These are phyloP conservation scores for Lepidocyrtoides sp. DNA, from an alignment of 2,888 invertebrate species.

Conservation along the genomic window DNA sequence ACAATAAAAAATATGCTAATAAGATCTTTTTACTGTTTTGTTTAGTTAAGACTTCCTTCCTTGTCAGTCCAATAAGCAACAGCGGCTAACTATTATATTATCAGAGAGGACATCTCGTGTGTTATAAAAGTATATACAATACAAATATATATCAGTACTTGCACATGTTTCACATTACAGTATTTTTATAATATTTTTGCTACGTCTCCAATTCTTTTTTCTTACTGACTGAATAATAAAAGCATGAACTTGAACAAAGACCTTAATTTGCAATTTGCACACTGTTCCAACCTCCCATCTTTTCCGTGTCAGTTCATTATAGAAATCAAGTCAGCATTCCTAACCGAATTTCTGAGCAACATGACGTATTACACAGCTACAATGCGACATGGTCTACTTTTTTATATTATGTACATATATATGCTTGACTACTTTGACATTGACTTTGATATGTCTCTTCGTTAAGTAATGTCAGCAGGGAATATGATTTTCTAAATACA, in stretches of 20 bases:
- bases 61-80: background rate
- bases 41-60: background rate
- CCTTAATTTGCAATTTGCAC: slow-evolving; percentile 45
- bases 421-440: too few relatives aligned
- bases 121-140: background rate
- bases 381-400: too few relatives aligned
- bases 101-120: background rate
- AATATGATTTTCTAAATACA: too few relatives aligned
- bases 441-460: too few relatives aligned
- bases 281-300: background rate
- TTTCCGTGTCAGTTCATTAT: too few relatives aligned
- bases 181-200: background rate
- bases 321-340: background rate
- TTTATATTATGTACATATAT: too few relatives aligned
- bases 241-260: slow-evolving; percentile 68
- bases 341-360: too few relatives aligned
- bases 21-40: too few relatives aligned
- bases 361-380: too few relatives aligned
- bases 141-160: background rate
- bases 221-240: slow-evolving; percentile 9
- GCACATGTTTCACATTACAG: background rate
- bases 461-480: too few relatives aligned
- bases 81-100: background rate
- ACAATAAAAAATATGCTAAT: background rate
- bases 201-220: background rate